Percentiles rank a stretch among this genome's conserved stretches.
phyloP scores from a whole-genome alignment of 2,888 invertebrate species.

The Seira sanloemensis region DNA sequence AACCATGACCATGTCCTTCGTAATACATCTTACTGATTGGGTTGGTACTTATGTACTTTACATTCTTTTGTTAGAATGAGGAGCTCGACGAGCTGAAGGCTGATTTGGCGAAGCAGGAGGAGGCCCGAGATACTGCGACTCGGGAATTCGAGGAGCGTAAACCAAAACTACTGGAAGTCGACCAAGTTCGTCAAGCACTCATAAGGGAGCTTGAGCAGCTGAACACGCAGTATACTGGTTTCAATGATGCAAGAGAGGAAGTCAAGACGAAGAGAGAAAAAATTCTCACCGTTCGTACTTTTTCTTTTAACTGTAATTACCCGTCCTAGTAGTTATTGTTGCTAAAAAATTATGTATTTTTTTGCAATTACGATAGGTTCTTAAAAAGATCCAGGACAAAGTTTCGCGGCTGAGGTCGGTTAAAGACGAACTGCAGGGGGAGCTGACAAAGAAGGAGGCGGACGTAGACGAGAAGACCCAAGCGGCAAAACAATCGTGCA shows the following conservation, averaged over 20 bases:
- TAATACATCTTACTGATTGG: too few relatives aligned
- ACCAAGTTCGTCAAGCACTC: constrained; percentile 2
- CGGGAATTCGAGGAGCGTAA: constrained; percentile 25
- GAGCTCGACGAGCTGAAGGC: constrained; percentile 43
- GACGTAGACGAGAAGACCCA: constrained; percentile 22
- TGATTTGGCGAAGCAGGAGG: constrained; percentile 3
- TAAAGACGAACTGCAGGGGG: background rate
- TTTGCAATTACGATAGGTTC: constrained; percentile 2
- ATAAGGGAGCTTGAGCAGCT: constrained; percentile 26
- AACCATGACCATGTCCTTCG: background rate
- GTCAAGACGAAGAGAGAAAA: constrained; percentile 38
- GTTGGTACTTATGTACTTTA: background rate
- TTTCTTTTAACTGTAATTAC: too few relatives aligned
- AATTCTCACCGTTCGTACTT: too few relatives aligned
- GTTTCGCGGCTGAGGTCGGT: background rate
- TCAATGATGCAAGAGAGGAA: constrained; percentile 24
- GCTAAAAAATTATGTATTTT: background rate
- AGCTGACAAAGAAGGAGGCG: background rate
- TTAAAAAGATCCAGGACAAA: constrained; percentile 1
- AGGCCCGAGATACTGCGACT: constrained; percentile 16
- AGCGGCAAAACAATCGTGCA: background rate
- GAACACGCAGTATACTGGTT: background rate
- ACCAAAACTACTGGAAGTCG: constrained; percentile 21
- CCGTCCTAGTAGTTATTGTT: too few relatives aligned
- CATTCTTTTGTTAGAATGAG: constrained; percentile 34